Percentiles rank a stretch among this genome's conserved stretches.
These are phyloP conservation scores for Baronia brevicornis DNA, from an alignment of 2,888 invertebrate species.

Conservation along the genomic window DNA sequence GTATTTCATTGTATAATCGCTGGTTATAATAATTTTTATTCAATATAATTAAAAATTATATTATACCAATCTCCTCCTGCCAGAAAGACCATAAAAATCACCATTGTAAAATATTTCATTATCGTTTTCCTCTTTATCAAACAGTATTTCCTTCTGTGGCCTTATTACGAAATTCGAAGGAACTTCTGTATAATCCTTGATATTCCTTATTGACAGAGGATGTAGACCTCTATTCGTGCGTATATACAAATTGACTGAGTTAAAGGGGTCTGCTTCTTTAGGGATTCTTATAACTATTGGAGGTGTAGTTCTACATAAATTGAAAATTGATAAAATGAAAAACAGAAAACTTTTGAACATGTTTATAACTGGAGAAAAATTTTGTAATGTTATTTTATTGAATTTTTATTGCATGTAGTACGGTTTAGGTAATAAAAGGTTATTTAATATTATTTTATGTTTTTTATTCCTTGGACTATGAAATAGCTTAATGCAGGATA, in stretches of 20 bases:
- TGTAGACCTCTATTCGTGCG: slow-evolving; percentile 2
- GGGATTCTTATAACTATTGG: slow-evolving; percentile 7
- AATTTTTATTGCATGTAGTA: neutral
- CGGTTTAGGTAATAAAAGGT: neutral
- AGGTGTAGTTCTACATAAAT: neutral
- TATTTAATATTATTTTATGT: too few species aligned
- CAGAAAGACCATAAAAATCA: neutral
- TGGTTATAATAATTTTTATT: too few species aligned
- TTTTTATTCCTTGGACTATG: too few species aligned
- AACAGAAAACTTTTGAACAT: neutral
- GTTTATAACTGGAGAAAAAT: too few species aligned
- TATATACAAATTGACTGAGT: slow-evolving; percentile 8
- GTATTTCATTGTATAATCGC: too few species aligned
- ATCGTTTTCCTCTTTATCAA: neutral
- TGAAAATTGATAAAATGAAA: slow-evolving; percentile 1
- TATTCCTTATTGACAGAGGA: slow-evolving; percentile 1
- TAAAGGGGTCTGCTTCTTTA: neutral
- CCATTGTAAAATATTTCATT: slow-evolving; percentile 1
- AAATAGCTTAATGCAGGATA: too few species aligned
- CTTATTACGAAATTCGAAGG: neutral
- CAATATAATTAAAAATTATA: neutral
- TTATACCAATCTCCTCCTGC: slow-evolving; percentile 2
- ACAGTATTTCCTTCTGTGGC: slow-evolving; percentile 1
- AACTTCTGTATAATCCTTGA: neutral
- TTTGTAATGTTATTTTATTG: neutral